Evolutionary conservation across 2,888 invertebrate species (phyloP), one percentile per base, ranked within the genome.

Genomic region (Mythimna vitellina): DNA sequence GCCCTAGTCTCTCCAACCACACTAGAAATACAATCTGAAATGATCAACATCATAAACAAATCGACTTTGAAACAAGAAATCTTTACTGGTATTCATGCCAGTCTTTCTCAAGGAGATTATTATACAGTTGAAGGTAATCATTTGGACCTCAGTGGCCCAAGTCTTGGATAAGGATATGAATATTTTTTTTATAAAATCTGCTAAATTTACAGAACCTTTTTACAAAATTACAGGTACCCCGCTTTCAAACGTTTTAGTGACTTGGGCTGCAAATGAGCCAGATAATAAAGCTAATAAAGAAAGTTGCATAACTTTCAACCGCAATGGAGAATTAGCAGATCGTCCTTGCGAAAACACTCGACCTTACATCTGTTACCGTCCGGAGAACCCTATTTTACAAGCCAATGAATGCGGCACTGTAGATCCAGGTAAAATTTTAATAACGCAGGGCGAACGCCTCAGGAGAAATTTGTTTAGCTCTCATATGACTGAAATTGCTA

Each of bases 351-450:
- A 32, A 32, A 9, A 32, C 3, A 17, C 57, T 20, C 29, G 32
- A 20, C 57, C 57, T 9, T 57, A 57, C 63, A 76, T 85, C 6
- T 86, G 86, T 60, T 85, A 70, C 46, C 77, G 70, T 0, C 7
- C 17, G 0, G 29, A 53, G 7, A 42, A 60, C 29, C 62, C 20
- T 49, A 12, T 10, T 22, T 61, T 4, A 1, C 63, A 7, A 62
- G 35, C 66, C 9, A 81, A 76, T 49, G 71, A 54, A 1, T 86
- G 86, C 14, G 86, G 86, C 0, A 86, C 86, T 35, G 32, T 68
- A 6, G 86, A 86, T 56, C 46, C 46, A 46, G 58, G 51, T 69
- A 20, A 32, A 29, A 53, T 53, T n/a, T 20, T 51, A n/a, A n/a
- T n/a, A n/a, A n/a, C n/a, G n/a, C n/a, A n/a, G n/a, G n/a, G n/a